A percentile compares a stretch with the other conserved stretches of the same genome.
phyloP scores from a whole-genome alignment of 2,113 vertebrate species.

The Zapornia atra region DNA sequence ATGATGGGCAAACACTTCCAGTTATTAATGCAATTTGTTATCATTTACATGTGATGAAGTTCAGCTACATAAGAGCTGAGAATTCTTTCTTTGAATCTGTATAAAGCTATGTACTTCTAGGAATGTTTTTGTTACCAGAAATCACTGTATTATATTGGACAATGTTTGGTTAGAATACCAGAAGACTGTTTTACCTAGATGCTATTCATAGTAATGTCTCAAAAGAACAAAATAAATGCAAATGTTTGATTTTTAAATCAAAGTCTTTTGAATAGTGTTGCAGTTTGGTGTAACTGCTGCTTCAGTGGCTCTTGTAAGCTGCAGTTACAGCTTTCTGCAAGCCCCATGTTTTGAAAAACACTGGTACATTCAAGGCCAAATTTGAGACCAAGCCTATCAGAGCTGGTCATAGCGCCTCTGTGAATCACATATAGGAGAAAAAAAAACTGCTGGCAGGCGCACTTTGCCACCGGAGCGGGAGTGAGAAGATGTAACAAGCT shows the following conservation, averaged over 20 bases:
- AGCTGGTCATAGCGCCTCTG: too few relatives aligned
- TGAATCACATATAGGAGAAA: too few relatives aligned
- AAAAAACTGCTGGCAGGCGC: too few relatives aligned
- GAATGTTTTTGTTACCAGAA: slow-evolving; percentile 48
- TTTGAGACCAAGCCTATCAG: too few relatives aligned
- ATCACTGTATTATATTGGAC: slow-evolving; percentile 8
- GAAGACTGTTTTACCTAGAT: not conserved
- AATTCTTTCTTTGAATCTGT: not conserved
- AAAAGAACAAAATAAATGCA: slow-evolving; percentile 6
- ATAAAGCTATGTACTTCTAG: not conserved
- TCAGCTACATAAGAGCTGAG: not conserved
- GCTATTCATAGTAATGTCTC: not conserved
- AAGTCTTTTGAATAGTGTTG: not conserved
- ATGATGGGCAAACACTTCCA: not conserved
- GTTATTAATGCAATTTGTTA: not conserved
- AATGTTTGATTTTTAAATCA: not conserved
- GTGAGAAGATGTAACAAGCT: too few relatives aligned
- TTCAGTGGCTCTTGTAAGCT: too few relatives aligned
- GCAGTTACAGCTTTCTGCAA: too few relatives aligned
- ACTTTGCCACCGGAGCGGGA: too few relatives aligned
- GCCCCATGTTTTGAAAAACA: too few relatives aligned
- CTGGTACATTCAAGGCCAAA: too few relatives aligned
- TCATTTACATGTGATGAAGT: not conserved
- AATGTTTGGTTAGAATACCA: slow-evolving; percentile 5
- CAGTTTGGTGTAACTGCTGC: too few relatives aligned